Percentiles rank a stretch among this genome's conserved stretches.
Conservation (phyloP, 2,888 invertebrate genomes). For the Anagyrus pseudococci region DNA sequence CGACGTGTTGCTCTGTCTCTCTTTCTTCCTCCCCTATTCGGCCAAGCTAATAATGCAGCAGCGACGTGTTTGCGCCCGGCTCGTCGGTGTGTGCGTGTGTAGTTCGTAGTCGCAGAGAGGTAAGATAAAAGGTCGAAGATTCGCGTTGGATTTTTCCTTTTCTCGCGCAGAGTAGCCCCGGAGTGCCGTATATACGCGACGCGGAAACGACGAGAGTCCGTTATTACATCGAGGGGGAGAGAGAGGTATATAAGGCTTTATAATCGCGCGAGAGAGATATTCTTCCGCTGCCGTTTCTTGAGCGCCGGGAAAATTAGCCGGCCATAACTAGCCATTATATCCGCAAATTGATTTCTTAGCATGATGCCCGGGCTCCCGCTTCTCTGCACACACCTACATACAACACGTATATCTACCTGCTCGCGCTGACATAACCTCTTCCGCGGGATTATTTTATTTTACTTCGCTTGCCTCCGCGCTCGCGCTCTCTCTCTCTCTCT, state of each 20-base stretch:
- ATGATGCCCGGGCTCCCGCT: conserved; percentile 31
- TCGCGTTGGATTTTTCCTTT: neutral
- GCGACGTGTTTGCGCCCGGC: no score
- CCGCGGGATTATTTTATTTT: no score
- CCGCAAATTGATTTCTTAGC: conserved; percentile 37
- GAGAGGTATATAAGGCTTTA: no score
- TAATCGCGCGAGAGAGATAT: conserved; percentile 27
- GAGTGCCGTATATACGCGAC: neutral
- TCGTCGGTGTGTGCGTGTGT: no score
- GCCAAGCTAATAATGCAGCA: no score
- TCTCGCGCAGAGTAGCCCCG: conserved; percentile 2
- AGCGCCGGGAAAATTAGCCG: conserved; percentile 19
- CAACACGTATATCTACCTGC: neutral
- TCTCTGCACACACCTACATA: neutral
- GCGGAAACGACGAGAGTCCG: conserved; percentile 9
- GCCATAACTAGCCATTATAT: conserved; percentile 34
- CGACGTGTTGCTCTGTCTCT: no score
- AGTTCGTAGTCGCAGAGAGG: no score
- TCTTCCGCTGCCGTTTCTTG: conserved; percentile 13
- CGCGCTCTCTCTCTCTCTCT: neutral
- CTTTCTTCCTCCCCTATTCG: no score
- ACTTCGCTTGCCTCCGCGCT: no score
- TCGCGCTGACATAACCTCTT: no score
- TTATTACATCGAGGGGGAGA: conserved; percentile 35
- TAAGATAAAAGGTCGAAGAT: neutral